Conservation (phyloP, 2,113 vertebrate genomes). For the Dicerorhinus sumatrensis region DNA sequence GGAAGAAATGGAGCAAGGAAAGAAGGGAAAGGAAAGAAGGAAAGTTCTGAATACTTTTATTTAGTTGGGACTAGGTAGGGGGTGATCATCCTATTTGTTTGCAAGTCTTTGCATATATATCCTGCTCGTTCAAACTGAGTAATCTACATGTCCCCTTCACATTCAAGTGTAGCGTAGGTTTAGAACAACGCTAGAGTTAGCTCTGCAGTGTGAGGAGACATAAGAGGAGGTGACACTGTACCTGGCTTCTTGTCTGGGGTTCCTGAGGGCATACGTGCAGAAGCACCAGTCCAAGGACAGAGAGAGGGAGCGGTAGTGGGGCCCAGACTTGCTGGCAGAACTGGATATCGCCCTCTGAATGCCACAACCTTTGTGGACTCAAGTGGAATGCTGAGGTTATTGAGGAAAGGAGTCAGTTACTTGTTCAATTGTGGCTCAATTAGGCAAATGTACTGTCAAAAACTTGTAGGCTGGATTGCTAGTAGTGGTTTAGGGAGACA, state of each 20-base stretch:
- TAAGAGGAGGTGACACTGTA: neutral
- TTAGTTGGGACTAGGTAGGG: neutral
- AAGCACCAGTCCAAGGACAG: neutral
- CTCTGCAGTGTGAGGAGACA: neutral
- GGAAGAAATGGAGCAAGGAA: neutral
- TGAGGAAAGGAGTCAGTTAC: neutral
- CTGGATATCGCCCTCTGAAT: neutral
- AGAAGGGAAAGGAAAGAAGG: neutral
- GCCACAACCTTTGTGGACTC: neutral
- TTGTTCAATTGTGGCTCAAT: neutral
- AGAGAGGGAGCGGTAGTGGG: neutral
- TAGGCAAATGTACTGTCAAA: neutral
- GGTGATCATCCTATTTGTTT: neutral
- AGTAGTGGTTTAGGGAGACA: neutral
- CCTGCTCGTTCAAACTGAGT: neutral
- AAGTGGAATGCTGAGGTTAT: neutral
- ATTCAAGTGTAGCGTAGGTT: neutral
- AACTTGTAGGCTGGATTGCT: neutral
- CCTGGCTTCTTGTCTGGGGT: neutral
- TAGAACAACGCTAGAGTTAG: neutral
- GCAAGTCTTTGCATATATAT: neutral
- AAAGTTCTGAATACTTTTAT: neutral
- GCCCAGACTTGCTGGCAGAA: no score
- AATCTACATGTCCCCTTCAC: neutral
- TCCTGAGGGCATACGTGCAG: accelerated